Evolutionary conservation across 2,888 invertebrate species (phyloP), one percentile per base, ranked within the genome.

Genomic region (Epinotia bilunana): DNA sequence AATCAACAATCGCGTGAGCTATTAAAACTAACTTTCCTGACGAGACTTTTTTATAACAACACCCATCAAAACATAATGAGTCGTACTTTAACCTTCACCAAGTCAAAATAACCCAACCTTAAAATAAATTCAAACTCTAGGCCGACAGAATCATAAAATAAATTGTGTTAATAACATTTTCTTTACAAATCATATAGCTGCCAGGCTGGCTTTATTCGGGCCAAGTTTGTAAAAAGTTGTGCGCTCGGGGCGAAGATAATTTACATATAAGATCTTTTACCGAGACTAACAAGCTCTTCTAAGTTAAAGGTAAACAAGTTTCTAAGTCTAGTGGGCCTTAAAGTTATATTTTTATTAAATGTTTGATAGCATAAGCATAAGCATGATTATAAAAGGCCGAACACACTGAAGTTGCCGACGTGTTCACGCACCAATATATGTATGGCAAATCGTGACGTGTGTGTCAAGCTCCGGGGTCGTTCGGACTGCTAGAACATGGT

Each of bases 171-270:
- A 0, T 72, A 46, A 18, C 61, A 72, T 46, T 72, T 57, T 18
- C 55, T 18, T 39, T 16, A 18, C 46, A 72, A 64, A 68, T 58
- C 57, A 68, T 20, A 71, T 71, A 43, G 39, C 39, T 55, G 71
- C 53, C n/a, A 46, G 20, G 20, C 18, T n/a, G 20, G 55, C 58
- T 28, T 46, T 49, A 58, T 65, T 55, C 62, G 63, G 58, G 57
- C 55, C 57, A 68, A 72, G 72, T 68, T 68, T 53, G 58, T 46
- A 69, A 46, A 64, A 70, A 64, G 70, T 64, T 64, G 49, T 39
- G 7, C 57, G 55, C 75, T 23, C 18, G 39, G 18, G 55, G 65
- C 72, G 33, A 55, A 28, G n/a, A 55, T 62, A 53, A 20, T 57
- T 62, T 72, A 12, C 60, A 33, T 63, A 23, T 28, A 49, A n/a